These are phyloP conservation scores for Phasianus colchicus DNA, from an alignment of 2,113 vertebrate species.

Conservation along the genomic window DNA sequence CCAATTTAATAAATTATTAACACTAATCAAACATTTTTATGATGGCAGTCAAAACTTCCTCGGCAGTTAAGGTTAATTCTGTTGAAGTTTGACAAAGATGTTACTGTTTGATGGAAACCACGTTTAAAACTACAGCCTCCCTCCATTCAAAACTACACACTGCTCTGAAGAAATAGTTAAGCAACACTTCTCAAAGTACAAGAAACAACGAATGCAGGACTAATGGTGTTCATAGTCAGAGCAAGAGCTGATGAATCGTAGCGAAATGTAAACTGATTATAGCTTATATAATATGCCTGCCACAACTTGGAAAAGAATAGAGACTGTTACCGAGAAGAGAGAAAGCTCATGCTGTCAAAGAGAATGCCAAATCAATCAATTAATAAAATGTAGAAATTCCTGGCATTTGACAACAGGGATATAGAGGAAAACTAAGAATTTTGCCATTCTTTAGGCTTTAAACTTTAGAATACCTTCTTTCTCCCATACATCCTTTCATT, in stretches of 20 bases:
- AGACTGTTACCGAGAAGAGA: neutral
- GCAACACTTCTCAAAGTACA: neutral
- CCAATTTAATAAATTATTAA: conserved; percentile 78
- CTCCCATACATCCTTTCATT: neutral
- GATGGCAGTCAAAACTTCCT: conserved; percentile 59
- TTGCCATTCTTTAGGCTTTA: conserved; percentile 21
- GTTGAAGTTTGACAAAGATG: conserved; percentile 71
- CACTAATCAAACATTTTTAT: conserved; percentile 78
- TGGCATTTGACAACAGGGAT: conserved; percentile 11
- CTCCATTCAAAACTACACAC: conserved; percentile 28
- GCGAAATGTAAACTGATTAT: conserved; percentile 26
- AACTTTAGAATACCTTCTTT: neutral
- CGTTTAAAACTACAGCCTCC: conserved; percentile 3
- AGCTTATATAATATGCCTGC: neutral
- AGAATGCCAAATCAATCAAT: conserved; percentile 40
- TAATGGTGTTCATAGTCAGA: neutral
- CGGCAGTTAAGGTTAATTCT: conserved; percentile 65
- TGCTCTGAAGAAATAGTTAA: conserved; percentile 1
- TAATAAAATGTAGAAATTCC: conserved; percentile 57
- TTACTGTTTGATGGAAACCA: conserved; percentile 58
- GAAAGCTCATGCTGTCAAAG: neutral
- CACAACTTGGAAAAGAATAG: neutral
- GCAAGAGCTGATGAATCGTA: neutral
- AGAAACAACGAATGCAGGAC: neutral
- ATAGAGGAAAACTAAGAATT: conserved; percentile 30